Conservation (phyloP, 2,797 vertebrate species). For the Spondyliosoma cantharus region DNA sequence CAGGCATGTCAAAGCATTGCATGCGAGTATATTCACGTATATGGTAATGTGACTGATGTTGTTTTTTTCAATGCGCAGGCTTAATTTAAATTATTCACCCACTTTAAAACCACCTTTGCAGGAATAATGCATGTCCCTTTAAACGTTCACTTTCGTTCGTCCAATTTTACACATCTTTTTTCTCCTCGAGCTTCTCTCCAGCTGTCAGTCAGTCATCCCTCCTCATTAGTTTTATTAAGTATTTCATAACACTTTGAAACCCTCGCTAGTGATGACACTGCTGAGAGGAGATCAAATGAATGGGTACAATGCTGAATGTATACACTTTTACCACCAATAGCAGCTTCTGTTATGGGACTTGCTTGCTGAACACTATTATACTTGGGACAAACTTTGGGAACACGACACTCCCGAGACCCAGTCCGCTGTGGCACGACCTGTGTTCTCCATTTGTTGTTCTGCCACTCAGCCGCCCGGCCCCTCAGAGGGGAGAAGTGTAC, state of each 20-base stretch:
- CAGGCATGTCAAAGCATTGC: no score
- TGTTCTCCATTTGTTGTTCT: conserved; percentile 41
- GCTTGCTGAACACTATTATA: neutral
- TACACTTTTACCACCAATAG: neutral
- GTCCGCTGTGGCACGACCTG: conserved; percentile 4
- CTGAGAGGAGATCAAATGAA: conserved; percentile 9
- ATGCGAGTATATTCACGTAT: neutral
- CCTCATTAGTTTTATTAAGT: neutral
- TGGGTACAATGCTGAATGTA: neutral
- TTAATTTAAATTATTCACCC: neutral
- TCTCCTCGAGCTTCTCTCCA: neutral
- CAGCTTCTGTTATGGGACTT: neutral
- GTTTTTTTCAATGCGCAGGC: neutral
- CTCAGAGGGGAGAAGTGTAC: neutral
- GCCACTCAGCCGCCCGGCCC: conserved; percentile 15
- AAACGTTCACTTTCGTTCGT: neutral
- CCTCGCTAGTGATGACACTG: neutral
- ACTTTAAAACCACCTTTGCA: no score
- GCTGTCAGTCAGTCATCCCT: neutral
- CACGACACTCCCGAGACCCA: neutral
- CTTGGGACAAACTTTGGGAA: neutral
- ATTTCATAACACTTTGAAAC: neutral
- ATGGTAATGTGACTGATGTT: neutral
- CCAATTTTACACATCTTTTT: neutral
- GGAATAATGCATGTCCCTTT: neutral